phyloP scores from a whole-genome alignment of 2,113 vertebrate species.

The Argyrosomus japonicus region DNA sequence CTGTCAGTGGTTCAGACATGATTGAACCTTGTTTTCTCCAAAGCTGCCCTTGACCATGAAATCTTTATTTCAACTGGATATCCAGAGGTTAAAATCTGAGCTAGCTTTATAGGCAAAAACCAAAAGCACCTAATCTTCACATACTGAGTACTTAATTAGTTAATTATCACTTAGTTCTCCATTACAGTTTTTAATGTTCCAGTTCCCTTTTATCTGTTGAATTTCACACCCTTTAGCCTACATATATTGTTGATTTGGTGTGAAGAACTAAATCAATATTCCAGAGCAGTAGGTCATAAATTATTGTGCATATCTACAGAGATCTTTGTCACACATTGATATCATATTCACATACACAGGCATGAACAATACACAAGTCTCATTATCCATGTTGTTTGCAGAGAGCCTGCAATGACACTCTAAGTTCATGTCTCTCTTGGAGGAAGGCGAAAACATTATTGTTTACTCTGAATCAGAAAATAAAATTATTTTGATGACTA shows the following conservation, averaged over 20 bases:
- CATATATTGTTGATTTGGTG: not conserved
- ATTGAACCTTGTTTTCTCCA: slow-evolving; percentile 7
- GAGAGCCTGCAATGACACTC: slow-evolving; percentile 46
- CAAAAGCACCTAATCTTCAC: not conserved
- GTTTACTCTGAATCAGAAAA: slow-evolving; percentile 54
- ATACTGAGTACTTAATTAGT: not conserved
- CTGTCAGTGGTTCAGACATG: not conserved
- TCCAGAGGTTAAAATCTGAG: not conserved
- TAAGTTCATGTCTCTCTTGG: slow-evolving; percentile 38
- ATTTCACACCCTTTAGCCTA: not conserved
- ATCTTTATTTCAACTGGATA: slow-evolving; percentile 4
- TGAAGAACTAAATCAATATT: slow-evolving; percentile 15
- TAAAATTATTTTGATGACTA: slow-evolving; percentile 58
- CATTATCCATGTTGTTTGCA: slow-evolving; percentile 34
- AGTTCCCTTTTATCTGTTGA: not conserved
- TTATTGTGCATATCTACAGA: slow-evolving; percentile 1
- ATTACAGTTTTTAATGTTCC: not conserved
- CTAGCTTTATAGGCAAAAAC: not conserved
- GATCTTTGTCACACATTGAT: slow-evolving; percentile 13
- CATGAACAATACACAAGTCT: not conserved
- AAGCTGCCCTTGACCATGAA: slow-evolving; percentile 1
- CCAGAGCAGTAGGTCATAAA: not conserved
- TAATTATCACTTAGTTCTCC: not conserved
- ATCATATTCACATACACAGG: slow-evolving; percentile 12
- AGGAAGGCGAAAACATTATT: slow-evolving; percentile 22